Base-by-base conservation (phyloP, 2,797 vertebrate genomes). In the Calcarius lapponicus region DNA sequence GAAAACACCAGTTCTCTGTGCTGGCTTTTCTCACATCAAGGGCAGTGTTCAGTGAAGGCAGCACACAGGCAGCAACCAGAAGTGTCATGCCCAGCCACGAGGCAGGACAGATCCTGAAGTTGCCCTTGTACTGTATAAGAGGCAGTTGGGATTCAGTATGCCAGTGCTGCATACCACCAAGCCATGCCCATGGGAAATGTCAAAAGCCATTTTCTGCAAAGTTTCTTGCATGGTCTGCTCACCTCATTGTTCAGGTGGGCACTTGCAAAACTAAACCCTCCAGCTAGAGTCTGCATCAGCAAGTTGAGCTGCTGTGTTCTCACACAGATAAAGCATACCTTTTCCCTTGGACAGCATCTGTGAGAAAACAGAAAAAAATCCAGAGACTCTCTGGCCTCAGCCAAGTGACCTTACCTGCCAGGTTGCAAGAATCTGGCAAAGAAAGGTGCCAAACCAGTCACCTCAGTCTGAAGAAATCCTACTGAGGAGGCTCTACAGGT, bases 31-130 rank as follows among this genome's bases (percentile, higher is more conserved):
- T 56, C n/a, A 47, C n/a, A 34, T 14, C 21, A 61, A 65, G 64
- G 28, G 17, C 28, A 64, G 11, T 17, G 42, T 29, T 53, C 70
- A 62, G 5, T 32, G 53, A 61, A 54, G 18, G 17, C 17, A 57
- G 9, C 6, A 6, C 34, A 17, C 1, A 45, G 29, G 13, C 56
- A 76, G 26, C 47, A 94, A 8, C 2, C 26, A 67, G 10, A 60
- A 50, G 15, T 17, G 13, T 13, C 0, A 0, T 47, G 28, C 8
- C 36, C 50, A 67, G 31, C 6, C 54, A 31, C 1, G 0, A 64
- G 36, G 22, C n/a, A 76, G 25, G 24, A 53, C 5, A 21, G 28
- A 60, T 28, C 15, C 19, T 48, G 42, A 76, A 43, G 28, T 12
- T 86, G 6, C 20, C 22, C 21, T 84, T 45, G 19, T 10, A 10